These are phyloP conservation scores for Eugnorisma glareosa DNA, from an alignment of 2,888 invertebrate species.

Conservation along the genomic window DNA sequence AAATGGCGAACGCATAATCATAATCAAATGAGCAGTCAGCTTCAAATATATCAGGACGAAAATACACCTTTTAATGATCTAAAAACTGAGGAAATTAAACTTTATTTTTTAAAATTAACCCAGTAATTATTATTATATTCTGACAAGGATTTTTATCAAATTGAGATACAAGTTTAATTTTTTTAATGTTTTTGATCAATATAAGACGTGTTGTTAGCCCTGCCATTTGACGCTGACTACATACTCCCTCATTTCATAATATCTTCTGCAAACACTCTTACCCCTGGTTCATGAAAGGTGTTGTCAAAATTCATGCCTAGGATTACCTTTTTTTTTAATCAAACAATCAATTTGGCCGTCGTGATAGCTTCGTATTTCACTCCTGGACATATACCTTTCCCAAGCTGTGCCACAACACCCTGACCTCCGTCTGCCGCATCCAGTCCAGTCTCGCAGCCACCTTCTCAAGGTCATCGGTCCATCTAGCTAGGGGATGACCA, in stretches of 20 bases:
- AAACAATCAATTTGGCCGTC: neutral
- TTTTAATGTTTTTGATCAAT: neutral
- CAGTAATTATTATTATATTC: neutral
- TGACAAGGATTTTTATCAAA: no score
- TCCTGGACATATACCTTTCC: neutral
- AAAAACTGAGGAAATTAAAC: neutral
- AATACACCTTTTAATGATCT: neutral
- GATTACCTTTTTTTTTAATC: neutral
- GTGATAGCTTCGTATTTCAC: neutral
- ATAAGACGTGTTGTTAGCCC: no score
- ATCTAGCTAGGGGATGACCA: no score
- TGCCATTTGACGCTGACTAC: neutral
- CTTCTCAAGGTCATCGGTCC: neutral
- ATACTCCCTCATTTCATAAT: slow-evolving; percentile 3
- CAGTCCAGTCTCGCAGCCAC: neutral
- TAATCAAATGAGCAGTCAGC: neutral
- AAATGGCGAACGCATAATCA: neutral
- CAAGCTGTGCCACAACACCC: neutral
- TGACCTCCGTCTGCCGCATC: neutral
- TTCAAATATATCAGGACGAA: neutral
- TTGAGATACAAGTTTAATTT: slow-evolving; percentile 7
- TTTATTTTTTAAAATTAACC: neutral
- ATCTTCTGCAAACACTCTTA: neutral
- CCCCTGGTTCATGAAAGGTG: neutral
- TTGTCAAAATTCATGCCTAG: neutral